A percentile compares a stretch with the other conserved stretches of the same genome.
These are phyloP conservation scores for Salminus brasiliensis DNA, from an alignment of 2,113 vertebrate genomes.

Conservation along the genomic window DNA sequence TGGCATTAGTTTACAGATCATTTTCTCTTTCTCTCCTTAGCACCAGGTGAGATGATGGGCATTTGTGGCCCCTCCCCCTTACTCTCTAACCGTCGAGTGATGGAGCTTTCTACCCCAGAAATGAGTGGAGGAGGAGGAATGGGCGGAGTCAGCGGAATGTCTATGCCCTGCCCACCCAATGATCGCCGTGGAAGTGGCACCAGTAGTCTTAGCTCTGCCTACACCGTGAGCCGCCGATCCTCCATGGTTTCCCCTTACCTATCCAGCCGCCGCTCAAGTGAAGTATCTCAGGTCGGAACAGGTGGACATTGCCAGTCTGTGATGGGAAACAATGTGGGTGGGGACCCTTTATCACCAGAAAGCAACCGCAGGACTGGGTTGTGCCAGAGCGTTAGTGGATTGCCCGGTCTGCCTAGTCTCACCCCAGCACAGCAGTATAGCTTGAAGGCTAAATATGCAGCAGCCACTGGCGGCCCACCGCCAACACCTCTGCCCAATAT, in stretches of 20 bases:
- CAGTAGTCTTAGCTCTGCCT: slow-evolving; percentile 92
- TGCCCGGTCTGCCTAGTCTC: slow-evolving; percentile 83
- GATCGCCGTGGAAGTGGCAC: slow-evolving; percentile 90
- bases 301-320: slow-evolving; percentile 54
- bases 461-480: slow-evolving; percentile 86
- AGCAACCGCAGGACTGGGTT: slow-evolving; percentile 71
- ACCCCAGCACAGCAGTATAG: slow-evolving; percentile 90
- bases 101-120: slow-evolving; percentile 78
- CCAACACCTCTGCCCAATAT: slow-evolving; percentile 82
- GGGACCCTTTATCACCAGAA: slow-evolving; percentile 77
- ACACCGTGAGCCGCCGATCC: slow-evolving; percentile 92
- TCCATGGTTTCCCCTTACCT: slow-evolving; percentile 87
- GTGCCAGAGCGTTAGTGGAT: slow-evolving; percentile 62
- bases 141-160: slow-evolving; percentile 51
- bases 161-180: slow-evolving; percentile 60
- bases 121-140: slow-evolving; percentile 52
- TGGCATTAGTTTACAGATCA: not conserved
- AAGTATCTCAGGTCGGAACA: slow-evolving; percentile 74
- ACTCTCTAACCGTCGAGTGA: slow-evolving; percentile 78
- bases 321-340: slow-evolving; percentile 66
- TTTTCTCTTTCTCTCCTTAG: slow-evolving; percentile 48
- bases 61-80: slow-evolving; percentile 71
- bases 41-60: slow-evolving; percentile 76
- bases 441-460: slow-evolving; percentile 90
- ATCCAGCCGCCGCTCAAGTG: slow-evolving; percentile 80